A percentile compares a stretch with the other conserved stretches of the same genome.
phyloP scores from a whole-genome alignment of 2,113 vertebrate genomes.

The Myotis brandtii region DNA sequence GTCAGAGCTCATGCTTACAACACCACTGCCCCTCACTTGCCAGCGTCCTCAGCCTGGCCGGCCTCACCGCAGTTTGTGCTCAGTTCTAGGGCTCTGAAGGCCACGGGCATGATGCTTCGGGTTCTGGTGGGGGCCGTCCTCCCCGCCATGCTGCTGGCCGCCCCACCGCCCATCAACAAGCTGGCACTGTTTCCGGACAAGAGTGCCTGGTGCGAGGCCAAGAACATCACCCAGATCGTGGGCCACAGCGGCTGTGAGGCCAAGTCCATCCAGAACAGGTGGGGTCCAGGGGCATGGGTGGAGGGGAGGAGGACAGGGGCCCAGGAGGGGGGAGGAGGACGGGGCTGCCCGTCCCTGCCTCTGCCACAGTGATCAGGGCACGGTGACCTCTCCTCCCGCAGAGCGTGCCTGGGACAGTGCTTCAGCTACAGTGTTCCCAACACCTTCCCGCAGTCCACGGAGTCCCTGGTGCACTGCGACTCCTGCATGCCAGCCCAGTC shows the following conservation, averaged over 20 bases:
- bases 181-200: slow-evolving; percentile 99
- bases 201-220: slow-evolving; percentile 99
- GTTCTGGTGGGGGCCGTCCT: slow-evolving; percentile 85
- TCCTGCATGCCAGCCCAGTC: slow-evolving; percentile 98
- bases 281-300: background rate
- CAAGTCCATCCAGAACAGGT: slow-evolving; percentile 99
- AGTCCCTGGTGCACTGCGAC: slow-evolving; percentile 98
- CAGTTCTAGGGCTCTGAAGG: slow-evolving; percentile 81
- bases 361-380: accelerated
- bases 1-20: too few relatives aligned
- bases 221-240: slow-evolving; percentile 99
- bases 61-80: background rate
- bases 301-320: accelerated
- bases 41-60: accelerated
- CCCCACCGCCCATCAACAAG: slow-evolving; percentile 96
- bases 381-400: slow-evolving; percentile 75
- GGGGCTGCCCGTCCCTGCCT: background rate
- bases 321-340: background rate
- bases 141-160: slow-evolving; percentile 89
- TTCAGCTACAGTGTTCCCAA: slow-evolving; percentile 99
- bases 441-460: slow-evolving; percentile 98
- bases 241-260: slow-evolving; percentile 97
- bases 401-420: slow-evolving; percentile 98
- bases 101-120: slow-evolving; percentile 84
- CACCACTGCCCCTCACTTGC: accelerated